Base-by-base conservation (phyloP, 2,888 invertebrate genomes). In the Ophioninae sp. region DNA sequence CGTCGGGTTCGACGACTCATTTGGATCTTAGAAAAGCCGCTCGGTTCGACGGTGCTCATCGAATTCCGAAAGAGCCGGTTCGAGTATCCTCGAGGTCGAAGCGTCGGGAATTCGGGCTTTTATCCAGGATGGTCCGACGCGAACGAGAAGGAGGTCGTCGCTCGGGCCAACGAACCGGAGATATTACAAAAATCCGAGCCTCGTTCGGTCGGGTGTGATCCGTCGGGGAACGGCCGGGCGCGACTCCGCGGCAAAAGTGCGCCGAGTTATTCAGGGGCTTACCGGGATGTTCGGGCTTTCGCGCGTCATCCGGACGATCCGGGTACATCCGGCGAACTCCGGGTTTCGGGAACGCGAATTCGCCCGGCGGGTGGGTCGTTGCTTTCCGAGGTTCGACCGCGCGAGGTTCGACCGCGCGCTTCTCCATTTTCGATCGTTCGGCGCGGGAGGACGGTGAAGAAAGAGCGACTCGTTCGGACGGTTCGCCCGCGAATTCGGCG, bases 111-210 rank as follows among this genome's bases (percentile, higher is more conserved):
- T 44, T 17, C 56, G 77, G 81, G 81, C 72, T 61, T 78, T 68
- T 68, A 62, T 73, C 67, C 81, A 68, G 68, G 72, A 73, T 77
- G 17, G 3, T 73, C 41, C 62, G 56, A 10, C 3, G 72, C n/a
- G 8, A 78, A 50, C 67, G 77, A 67, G 61, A 77, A 73, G 62
- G 73, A 41, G 81, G 77, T 82, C 77, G 68, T 73, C 50, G 73
- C 30, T 73, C 68, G 59, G 81, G 72, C 77, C 81, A 70, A 61
- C 73, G 73, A 77, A 78, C 77, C 44, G 23, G 37, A 59, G 37
- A 78, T 74, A 82, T 78, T 82, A 70, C 39, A 65, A 79, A 82
- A 69, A 82, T 79, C 57, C 64, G 39, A 56, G 41, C 65, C 30
- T 13, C 39, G 30, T 44, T 61, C 37, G 44, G 21, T 2, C 76